Evolutionary conservation across 2,888 invertebrate genomes (phyloP).

Genomic region (Cantharis lateralis): DNA sequence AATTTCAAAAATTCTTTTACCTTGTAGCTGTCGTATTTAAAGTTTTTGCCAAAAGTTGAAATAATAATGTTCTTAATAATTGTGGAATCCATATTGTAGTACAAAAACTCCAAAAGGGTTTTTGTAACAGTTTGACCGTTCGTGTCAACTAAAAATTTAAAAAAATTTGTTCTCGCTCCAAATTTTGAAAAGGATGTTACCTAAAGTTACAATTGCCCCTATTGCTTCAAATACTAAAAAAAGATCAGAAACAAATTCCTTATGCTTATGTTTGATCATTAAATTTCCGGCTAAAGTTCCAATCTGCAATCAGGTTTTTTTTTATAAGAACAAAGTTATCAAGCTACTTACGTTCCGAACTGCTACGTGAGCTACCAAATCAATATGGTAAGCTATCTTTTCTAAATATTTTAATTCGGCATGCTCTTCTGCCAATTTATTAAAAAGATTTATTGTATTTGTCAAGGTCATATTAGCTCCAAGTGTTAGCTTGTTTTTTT

Average conservation of each 20-base stretch:
- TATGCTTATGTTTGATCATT: conserved; percentile 68
- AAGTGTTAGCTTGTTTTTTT: conserved; percentile 58
- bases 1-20: conserved; percentile 30
- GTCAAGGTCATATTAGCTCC: conserved; percentile 66
- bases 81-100: conserved; percentile 55
- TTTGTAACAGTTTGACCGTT: conserved; percentile 27
- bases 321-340: neutral
- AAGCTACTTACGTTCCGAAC: conserved; percentile 67
- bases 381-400: conserved; percentile 66
- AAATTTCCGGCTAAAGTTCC: conserved; percentile 77
- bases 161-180: no score
- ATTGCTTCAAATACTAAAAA: conserved; percentile 68
- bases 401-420: conserved; percentile 63
- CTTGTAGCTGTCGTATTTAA: conserved; percentile 48
- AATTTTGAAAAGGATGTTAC: neutral
- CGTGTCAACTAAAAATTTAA: neutral
- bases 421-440: conserved; percentile 51
- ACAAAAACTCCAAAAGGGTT: conserved; percentile 33
- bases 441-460: conserved; percentile 60
- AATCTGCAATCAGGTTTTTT: conserved; percentile 55
- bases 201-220: conserved; percentile 57
- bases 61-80: conserved; percentile 58
- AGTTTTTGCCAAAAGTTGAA: conserved; percentile 53
- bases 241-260: conserved; percentile 75
- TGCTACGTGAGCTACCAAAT: conserved; percentile 71